Percentiles rank a stretch among this genome's conserved stretches.
Evolutionary conservation across 1,140 invertebrate species (phyloP).

Genomic region (Ceratina australensis): DNA sequence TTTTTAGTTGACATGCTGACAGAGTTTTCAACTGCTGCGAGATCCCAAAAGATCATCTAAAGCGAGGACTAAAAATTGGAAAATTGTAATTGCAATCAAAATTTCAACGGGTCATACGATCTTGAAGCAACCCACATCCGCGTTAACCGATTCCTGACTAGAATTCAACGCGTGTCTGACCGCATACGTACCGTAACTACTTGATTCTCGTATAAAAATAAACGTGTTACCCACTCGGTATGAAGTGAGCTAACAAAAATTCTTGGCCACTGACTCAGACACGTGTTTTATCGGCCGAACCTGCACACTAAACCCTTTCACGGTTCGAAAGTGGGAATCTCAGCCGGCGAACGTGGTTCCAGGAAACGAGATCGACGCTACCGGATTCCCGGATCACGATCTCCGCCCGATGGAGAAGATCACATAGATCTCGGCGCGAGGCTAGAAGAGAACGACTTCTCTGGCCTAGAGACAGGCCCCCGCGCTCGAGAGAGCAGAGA

Average conservation of each 20-base stretch:
- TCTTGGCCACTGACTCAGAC: not conserved
- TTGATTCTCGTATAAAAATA: too few species aligned
- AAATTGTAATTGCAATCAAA: too few species aligned
- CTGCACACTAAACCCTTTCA: not conserved
- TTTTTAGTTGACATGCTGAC: not conserved
- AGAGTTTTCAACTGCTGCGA: too few species aligned
- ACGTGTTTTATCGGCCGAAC: too few species aligned
- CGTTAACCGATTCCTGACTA: too few species aligned
- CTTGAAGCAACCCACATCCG: too few species aligned
- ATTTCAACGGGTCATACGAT: too few species aligned
- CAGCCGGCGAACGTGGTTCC: not conserved
- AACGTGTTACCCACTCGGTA: too few species aligned
- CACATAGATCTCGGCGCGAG: slow-evolving; percentile 34
- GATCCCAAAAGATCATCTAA: too few species aligned
- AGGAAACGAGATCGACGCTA: slow-evolving; percentile 23
- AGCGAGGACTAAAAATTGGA: too few species aligned
- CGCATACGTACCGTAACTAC: too few species aligned
- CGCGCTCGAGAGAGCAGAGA: slow-evolving; percentile 60
- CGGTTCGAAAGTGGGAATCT: slow-evolving; percentile 2
- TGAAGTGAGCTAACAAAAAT: not conserved
- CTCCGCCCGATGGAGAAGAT: slow-evolving; percentile 45
- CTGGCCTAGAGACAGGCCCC: slow-evolving; percentile 46
- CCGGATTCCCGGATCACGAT: slow-evolving; percentile 32
- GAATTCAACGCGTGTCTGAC: too few species aligned
- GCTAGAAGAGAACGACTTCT: not conserved